Evolutionary conservation across 1,140 invertebrate genomes (phyloP), one percentile per base, ranked within the genome.

Genomic region (Calephelis nemesis): DNA sequence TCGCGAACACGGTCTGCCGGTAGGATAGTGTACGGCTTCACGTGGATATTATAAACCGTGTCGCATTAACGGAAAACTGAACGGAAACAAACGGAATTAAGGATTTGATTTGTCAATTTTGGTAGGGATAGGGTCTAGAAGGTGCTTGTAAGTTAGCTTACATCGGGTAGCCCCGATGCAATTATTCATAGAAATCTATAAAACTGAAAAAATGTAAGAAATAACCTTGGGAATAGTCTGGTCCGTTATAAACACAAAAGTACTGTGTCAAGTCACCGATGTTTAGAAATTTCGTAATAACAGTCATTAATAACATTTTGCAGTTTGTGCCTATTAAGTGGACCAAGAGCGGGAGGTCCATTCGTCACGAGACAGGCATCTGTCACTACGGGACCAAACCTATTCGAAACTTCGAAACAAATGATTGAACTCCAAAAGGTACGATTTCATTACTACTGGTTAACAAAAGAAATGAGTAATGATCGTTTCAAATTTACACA

Each of bases 1-100:
- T 74, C 67, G 77, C 73, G 70, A 78, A 82, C 83, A 85, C 78
- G 82, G 83, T 78, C 79, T 77, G 73, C 75, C 75, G 70, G 72
- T 68, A 73, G 30, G 30, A 30, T 30, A 30, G 30, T 30, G 4
- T 30, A 30, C 30, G 30, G 30, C 30, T 30, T 30, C 30, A 30
- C 30, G 30, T 30, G 30, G 30, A 30, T 30, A 4, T 30, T 30
- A 4, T 30, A 30, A 30, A 30, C 30, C 30, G 30, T 30, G 30
- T 2, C 30, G 30, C 4, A 30, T 30, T 19, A 19, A 19, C 15
- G 15, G 15, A 19, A 19, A 19, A 19, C 15, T 0, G 15, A 19
- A 19, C 30, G 2, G 4, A 4, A 30, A 30, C 4, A 30, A 30
- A 30, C 2, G 30, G 4, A 30, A 30, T 30, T 30, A 30, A 4